A percentile compares a stretch with the other conserved stretches of the same genome.
phyloP scores from a whole-genome alignment of 2,113 vertebrate species.

The Dicentrarchus labrax region DNA sequence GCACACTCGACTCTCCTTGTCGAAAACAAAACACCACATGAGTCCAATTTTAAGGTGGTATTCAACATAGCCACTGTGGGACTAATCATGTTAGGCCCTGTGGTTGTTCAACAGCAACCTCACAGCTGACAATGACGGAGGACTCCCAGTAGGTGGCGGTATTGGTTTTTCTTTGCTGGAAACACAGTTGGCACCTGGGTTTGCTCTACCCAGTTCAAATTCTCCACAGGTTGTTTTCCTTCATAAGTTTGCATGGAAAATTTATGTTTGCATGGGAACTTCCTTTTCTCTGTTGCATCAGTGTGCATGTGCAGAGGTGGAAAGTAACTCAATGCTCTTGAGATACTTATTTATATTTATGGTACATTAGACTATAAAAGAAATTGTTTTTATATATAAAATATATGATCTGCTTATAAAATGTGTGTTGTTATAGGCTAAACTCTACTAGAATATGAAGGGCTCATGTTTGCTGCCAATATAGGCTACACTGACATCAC shows the following conservation, averaged over 20 bases:
- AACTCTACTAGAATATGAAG: not conserved
- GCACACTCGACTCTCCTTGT: not conserved
- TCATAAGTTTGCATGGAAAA: too few relatives aligned
- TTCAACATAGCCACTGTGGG: too few relatives aligned
- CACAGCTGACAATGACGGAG: not conserved
- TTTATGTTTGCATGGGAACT: too few relatives aligned
- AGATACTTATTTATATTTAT: not conserved
- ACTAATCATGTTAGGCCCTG: too few relatives aligned
- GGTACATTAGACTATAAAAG: too few relatives aligned
- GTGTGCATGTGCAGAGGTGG: not conserved
- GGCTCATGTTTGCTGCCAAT: not conserved
- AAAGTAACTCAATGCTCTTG: not conserved
- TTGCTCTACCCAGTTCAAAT: not conserved
- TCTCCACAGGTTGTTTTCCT: not conserved
- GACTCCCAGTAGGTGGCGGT: conserved; percentile 58
- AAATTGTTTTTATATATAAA: not conserved
- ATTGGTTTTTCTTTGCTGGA: not conserved
- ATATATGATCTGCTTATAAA: not conserved
- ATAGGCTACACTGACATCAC: too few relatives aligned
- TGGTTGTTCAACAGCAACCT: not conserved
- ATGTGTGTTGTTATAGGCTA: too few relatives aligned
- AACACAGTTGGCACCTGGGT: not conserved
- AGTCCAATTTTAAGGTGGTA: not conserved
- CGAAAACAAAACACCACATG: not conserved
- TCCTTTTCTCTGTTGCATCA: not conserved